Conservation (phyloP, 2,113 vertebrate species). For the Eretmodus cyanostictus region DNA sequence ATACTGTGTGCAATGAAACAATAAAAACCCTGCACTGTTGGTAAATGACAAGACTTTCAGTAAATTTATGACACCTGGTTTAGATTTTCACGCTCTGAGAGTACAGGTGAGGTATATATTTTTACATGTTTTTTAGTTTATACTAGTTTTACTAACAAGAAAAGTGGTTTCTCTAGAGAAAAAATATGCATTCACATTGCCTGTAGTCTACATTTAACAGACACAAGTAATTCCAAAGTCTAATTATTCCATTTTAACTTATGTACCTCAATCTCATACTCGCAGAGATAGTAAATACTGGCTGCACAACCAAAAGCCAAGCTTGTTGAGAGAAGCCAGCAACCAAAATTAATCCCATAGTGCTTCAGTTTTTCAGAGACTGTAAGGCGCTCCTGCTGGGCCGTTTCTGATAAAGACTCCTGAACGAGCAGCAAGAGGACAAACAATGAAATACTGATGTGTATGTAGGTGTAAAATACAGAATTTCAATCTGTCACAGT, state of each 20-base stretch:
- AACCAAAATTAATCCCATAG: constrained; percentile 56
- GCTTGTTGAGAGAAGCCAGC: constrained; percentile 77
- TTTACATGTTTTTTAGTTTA: not conserved
- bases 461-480: not conserved
- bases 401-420: constrained; percentile 81
- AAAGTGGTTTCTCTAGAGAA: not conserved
- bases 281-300: constrained; percentile 78
- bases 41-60: not conserved
- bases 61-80: not conserved
- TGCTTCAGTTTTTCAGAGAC: constrained; percentile 51
- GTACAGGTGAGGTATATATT: not conserved
- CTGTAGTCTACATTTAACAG: not conserved
- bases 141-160: not conserved
- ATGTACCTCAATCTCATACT: constrained; percentile 71
- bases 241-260: not conserved
- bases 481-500: not conserved
- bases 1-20: not conserved
- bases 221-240: not conserved
- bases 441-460: not conserved
- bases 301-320: constrained; percentile 71
- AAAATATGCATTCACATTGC: not conserved
- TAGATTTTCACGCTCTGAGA: not conserved
- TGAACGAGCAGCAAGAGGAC: constrained; percentile 33
- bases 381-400: constrained; percentile 44
- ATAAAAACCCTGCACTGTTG: not conserved